These are phyloP conservation scores for Nudaria mundana DNA, from an alignment of 2,888 invertebrate species.

Conservation along the genomic window DNA sequence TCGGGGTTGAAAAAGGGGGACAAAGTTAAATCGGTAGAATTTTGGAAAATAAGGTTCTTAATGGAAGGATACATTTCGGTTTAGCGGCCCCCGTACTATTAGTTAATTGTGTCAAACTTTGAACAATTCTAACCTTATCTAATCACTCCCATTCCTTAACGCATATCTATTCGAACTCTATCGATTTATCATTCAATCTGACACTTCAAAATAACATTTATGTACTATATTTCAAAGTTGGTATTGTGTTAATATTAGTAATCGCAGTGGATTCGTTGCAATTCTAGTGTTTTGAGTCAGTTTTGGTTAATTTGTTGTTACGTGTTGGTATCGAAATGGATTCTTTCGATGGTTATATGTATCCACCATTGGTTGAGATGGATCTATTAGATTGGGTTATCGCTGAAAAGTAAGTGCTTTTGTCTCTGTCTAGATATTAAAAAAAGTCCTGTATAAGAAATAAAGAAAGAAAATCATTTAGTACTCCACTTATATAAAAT, in stretches of 20 bases:
- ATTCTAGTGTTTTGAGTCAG: neutral
- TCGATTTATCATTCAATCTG: conserved; percentile 23
- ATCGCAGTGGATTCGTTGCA: neutral
- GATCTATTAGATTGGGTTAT: conserved; percentile 15
- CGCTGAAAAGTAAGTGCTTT: conserved; percentile 25
- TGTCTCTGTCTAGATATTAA: neutral
- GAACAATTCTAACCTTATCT: conserved; percentile 24
- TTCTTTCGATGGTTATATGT: conserved; percentile 5
- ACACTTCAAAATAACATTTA: neutral
- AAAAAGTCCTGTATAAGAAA: no score
- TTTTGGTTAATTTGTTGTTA: conserved; percentile 5
- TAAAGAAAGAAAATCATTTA: no score
- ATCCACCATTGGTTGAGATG: conserved; percentile 5
- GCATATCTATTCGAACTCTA: conserved; percentile 24
- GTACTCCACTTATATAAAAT: no score
- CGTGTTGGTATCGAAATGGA: conserved; percentile 8
- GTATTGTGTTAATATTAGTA: neutral
- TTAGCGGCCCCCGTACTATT: no score
- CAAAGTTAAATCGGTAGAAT: no score
- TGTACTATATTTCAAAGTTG: neutral
- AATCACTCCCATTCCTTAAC: conserved; percentile 25
- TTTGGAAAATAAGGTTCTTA: no score
- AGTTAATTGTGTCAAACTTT: conserved; percentile 16
- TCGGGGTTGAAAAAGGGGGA: no score
- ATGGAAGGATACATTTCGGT: no score